Conservation (phyloP, 2,113 vertebrate genomes). For the Heteronetta atricapilla region DNA sequence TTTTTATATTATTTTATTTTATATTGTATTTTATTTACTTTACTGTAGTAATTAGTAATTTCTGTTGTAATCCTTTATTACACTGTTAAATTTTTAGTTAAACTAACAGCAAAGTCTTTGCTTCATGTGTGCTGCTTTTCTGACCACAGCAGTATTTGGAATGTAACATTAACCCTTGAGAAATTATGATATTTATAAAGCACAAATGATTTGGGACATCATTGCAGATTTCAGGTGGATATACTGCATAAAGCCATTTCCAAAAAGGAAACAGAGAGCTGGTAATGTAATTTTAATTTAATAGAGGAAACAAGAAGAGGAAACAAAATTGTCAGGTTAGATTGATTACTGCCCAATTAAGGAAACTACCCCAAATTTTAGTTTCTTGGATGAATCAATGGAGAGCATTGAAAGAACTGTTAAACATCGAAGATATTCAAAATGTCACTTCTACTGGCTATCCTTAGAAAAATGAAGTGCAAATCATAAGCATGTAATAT, state of each 20-base stretch:
- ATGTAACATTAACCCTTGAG: neutral
- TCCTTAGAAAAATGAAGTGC: neutral
- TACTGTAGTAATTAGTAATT: neutral
- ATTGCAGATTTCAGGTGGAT: neutral
- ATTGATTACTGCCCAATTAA: neutral
- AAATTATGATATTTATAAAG: neutral
- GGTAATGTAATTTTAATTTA: neutral
- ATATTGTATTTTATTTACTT: neutral
- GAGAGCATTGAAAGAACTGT: neutral
- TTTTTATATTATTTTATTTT: neutral
- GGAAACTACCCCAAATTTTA: neutral
- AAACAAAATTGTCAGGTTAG: neutral
- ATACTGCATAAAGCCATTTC: neutral
- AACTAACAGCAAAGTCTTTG: neutral
- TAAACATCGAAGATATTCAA: neutral
- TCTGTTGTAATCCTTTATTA: neutral
- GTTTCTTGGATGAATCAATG: neutral
- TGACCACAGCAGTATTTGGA: neutral
- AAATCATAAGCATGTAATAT: neutral
- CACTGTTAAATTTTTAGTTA: neutral
- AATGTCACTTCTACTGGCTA: neutral
- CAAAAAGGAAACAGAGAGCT: neutral
- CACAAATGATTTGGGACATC: neutral
- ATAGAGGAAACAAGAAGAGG: neutral
- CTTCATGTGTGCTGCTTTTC: neutral